Evolutionary conservation across 2,888 invertebrate species (phyloP).

Genomic region (Auanema sp.): DNA sequence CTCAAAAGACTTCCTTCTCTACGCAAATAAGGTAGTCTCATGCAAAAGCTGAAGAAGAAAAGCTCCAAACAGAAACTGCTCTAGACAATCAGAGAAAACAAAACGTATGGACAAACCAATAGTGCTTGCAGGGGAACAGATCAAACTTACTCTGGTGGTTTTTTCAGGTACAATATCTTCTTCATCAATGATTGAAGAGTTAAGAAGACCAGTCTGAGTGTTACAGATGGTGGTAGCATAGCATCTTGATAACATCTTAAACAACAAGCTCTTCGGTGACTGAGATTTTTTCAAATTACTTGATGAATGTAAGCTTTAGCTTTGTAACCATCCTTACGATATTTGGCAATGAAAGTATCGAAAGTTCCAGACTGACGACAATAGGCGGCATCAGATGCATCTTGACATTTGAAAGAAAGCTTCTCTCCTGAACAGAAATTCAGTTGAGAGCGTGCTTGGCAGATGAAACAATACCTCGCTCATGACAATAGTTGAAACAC

Average conservation of each 20-base stretch:
- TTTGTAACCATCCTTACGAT: slow-evolving; percentile 60
- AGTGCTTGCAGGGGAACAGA: too few species aligned
- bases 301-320: slow-evolving; percentile 63
- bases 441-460: neutral
- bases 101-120: too few species aligned
- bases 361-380: slow-evolving; percentile 56
- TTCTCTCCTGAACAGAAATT: slow-evolving; percentile 49
- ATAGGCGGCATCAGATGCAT: slow-evolving; percentile 55
- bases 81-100: neutral
- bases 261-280: slow-evolving; percentile 10
- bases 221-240: slow-evolving; percentile 61
- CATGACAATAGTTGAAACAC: slow-evolving; percentile 63
- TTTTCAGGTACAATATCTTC: slow-evolving; percentile 29
- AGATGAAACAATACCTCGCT: slow-evolving; percentile 39
- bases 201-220: slow-evolving; percentile 52
- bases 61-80: neutral
- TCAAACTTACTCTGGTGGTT: slow-evolving; percentile 38
- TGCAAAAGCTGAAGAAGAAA: slow-evolving; percentile 8
- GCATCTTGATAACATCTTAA: slow-evolving; percentile 62
- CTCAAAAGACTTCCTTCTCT: neutral
- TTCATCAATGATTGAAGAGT: slow-evolving; percentile 52
- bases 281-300: slow-evolving; percentile 21
- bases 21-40: neutral
- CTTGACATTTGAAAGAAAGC: slow-evolving; percentile 56
- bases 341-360: slow-evolving; percentile 56